Percentiles rank a stretch among this genome's conserved stretches.
Conservation (phyloP, 1,140 invertebrate genomes). For the Cotesia glomerata region DNA sequence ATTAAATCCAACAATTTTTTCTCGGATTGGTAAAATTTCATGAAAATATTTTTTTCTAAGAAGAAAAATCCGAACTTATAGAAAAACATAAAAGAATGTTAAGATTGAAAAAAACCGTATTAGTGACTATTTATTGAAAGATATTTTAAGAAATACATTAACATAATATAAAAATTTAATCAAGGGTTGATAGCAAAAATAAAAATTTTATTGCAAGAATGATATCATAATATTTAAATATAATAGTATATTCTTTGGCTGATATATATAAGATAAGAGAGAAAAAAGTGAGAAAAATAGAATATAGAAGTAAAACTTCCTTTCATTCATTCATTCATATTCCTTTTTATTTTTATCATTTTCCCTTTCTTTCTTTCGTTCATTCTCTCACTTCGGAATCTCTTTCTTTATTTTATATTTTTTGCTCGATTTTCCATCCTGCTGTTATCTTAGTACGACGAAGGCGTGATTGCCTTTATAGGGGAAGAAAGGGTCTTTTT, state of each 20-base stretch:
- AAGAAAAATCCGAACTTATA: too few species aligned
- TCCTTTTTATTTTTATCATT: not conserved
- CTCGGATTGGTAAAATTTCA: too few species aligned
- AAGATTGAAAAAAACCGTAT: too few species aligned
- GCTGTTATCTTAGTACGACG: slow-evolving; percentile 57
- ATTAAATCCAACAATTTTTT: too few species aligned
- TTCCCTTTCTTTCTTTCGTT: slow-evolving; percentile 18
- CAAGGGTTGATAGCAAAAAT: not conserved
- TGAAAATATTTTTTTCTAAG: too few species aligned
- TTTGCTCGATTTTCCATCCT: slow-evolving; percentile 51
- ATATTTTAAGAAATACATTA: too few species aligned
- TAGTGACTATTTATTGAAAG: too few species aligned
- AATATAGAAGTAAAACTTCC: slow-evolving; percentile 15
- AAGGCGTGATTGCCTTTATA: slow-evolving; percentile 64
- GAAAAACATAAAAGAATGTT: too few species aligned
- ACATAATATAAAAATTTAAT: not conserved
- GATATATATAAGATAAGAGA: slow-evolving; percentile 19
- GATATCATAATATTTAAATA: not conserved
- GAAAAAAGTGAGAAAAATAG: not conserved
- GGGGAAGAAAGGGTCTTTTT: slow-evolving; percentile 63
- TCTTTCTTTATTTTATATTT: slow-evolving; percentile 21
- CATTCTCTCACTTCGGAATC: not conserved
- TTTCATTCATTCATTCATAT: slow-evolving; percentile 19
- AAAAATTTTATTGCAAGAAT: slow-evolving; percentile 20
- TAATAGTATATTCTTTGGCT: slow-evolving; percentile 20